These are phyloP conservation scores for Pedicia rivosa DNA, from an alignment of 2,888 invertebrate species.

Conservation along the genomic window DNA sequence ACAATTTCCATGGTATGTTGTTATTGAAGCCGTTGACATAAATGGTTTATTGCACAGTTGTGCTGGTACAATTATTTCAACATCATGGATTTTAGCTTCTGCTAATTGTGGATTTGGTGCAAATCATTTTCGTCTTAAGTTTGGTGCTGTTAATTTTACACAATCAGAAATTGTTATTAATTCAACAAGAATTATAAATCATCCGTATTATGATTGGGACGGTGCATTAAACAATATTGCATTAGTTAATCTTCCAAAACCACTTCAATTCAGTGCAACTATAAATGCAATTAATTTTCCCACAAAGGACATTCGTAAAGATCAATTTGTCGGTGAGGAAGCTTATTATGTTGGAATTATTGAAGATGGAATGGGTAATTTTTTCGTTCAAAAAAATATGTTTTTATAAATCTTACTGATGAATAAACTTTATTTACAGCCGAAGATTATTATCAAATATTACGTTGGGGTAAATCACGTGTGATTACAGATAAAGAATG, in stretches of 20 bases:
- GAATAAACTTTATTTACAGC: no score
- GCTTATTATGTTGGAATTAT: constrained; percentile 1
- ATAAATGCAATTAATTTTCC: constrained; percentile 1
- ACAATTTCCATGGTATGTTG: constrained; percentile 3
- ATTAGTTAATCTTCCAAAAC: not conserved
- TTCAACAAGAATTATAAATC: not conserved
- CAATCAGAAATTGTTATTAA: not conserved
- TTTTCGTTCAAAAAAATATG: no score
- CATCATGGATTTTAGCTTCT: not conserved
- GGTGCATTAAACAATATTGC: not conserved
- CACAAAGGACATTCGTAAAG: no score
- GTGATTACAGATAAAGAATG: constrained; percentile 2
- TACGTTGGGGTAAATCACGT: not conserved
- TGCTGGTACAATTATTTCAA: not conserved
- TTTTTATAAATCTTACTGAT: no score
- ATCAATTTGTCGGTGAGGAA: not conserved
- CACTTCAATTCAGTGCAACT: not conserved
- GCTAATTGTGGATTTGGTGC: not conserved
- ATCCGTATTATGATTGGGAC: constrained; percentile 1
- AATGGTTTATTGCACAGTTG: not conserved
- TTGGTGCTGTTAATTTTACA: not conserved
- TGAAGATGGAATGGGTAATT: not conserved
- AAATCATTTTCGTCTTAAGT: not conserved
- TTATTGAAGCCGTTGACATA: not conserved
- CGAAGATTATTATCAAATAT: not conserved